phyloP scores from a whole-genome alignment of 1,140 invertebrate species.

The Drosophila orosa region DNA sequence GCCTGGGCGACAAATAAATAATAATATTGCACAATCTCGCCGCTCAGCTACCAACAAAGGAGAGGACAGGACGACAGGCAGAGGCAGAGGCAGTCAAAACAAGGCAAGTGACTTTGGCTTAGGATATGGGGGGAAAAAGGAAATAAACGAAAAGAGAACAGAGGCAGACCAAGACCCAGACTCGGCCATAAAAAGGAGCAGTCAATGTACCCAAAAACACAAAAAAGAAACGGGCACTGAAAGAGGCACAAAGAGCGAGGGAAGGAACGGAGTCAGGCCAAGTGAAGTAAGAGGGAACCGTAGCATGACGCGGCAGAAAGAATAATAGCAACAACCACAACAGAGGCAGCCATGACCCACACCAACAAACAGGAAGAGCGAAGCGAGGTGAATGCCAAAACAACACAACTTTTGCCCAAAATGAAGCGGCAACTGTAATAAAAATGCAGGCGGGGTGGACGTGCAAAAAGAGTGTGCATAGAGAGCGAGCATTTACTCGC shows the following conservation, averaged over 20 bases:
- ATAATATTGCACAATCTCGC: constrained; percentile 69
- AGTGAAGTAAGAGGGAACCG: constrained; percentile 22
- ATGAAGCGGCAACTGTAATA: constrained; percentile 67
- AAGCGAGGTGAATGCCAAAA: constrained; percentile 62
- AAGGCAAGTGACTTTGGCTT: constrained; percentile 49
- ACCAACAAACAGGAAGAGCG: constrained; percentile 79
- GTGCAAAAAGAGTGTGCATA: constrained; percentile 13
- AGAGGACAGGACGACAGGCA: constrained; percentile 65
- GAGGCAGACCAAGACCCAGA: constrained; percentile 54
- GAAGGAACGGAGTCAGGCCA: constrained; percentile 5
- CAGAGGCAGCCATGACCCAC: constrained; percentile 81
- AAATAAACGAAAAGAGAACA: constrained; percentile 12
- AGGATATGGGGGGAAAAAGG: constrained; percentile 24
- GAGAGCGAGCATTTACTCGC: constrained; percentile 70
- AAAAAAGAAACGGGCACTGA: constrained; percentile 19
- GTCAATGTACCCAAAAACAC: constrained; percentile 47
- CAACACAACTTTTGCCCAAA: constrained; percentile 73
- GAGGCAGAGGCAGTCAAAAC: constrained; percentile 62
- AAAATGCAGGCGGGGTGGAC: constrained; percentile 48
- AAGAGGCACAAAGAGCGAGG: constrained; percentile 6
- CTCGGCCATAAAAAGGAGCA: constrained; percentile 68
- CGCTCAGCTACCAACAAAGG: constrained; percentile 30
- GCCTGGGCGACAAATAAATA: constrained; percentile 43
- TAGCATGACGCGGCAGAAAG: constrained; percentile 65
- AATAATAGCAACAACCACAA: constrained; percentile 16